Evolutionary conservation across 2,888 invertebrate genomes (phyloP), one percentile per base, ranked within the genome.

Genomic region (Leucophenga maculata): DNA sequence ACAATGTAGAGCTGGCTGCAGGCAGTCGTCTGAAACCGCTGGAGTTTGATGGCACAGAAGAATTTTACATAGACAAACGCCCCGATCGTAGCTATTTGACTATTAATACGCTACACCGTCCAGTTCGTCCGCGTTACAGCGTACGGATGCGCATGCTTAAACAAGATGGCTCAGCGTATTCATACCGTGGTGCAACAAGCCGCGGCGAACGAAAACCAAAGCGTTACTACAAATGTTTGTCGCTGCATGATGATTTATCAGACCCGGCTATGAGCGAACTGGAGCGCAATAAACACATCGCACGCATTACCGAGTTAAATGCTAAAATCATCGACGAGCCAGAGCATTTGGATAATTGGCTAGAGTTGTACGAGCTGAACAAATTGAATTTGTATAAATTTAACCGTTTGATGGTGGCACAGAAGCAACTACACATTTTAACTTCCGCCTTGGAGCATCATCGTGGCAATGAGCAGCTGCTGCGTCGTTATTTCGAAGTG

Each of bases 101-200:
- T 1, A 91, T 93, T 1, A 88, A 90, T 46, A 93, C 92, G 0
- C 89, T 94, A 14, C 91, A 92, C 72, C 90, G 91, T 68, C 92
- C 93, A 1, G 91, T 91, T 0, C 90, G 92, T 67, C 93, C 94
- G 0, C 90, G 89, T 87, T 94, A 90, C 86, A 71, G 44, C 14
- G 46, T 57, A 6, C 48, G 54, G 0, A 6, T 66, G 13, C 39
- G 22, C 6, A 67, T 62, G 39, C 31, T 74, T 18, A 0, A 6
- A 1, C 69, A 68, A 74, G 73, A 78, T 48, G 72, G 1, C 50
- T 44, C 3, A 72, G 72, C 65, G 44, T 50, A 57, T 46, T 64
- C 8, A 9, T 39, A 39, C 39, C 8, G 3, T 3, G 39, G 8
- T 1, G 39, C 6, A 75, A 75, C 54, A 69, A 71, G 48, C 71